Evolutionary conservation across 2,113 vertebrate genomes (phyloP), one percentile per base, ranked within the genome.

Genomic region (Meriones unguiculatus): DNA sequence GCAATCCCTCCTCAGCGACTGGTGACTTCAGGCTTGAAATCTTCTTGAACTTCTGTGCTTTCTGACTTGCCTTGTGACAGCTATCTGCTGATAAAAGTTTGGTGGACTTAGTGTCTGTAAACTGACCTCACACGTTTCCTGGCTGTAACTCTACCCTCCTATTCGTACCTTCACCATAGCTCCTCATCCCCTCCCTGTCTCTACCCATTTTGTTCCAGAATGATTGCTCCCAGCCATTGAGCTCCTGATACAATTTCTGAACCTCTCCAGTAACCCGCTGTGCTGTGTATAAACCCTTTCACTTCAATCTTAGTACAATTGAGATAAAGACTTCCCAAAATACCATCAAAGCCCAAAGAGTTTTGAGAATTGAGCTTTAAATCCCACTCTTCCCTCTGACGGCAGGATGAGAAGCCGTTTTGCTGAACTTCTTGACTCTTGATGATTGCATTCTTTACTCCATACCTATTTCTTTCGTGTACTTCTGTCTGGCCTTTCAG

Each of bases 311-410:
- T 70, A 35, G 25, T 64, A 32, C 2, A 15, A 75, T 30, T 84
- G 90, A 97, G 75, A 92, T 89, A 91, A 87, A 95, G 92, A 90
- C 73, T 84, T 93, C 93, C 92, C 62, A 67, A 90, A 95, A 91
- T 62, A 93, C 54, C 85, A 50, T 69, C 81, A 62, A 85, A 85
- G 30, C 93, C 50, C 54, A 35, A 65, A 50, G 70, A 90, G 75
- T 92, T 93, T 91, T 88, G 70, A 90, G 85, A 95, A 50, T 80
- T 92, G 59, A 85, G 41, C 52, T 93, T 91, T 81, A 77, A 75
- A 69, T 5, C 52, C 25, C 15, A 46, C 28, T 72, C 20, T 41
- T 70, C 46, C 67, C 81, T 80, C 92, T 38, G 57, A 69, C 25
- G 38, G 70, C 25, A 38, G 8, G 41, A 82, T 50, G 80, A 75